phyloP scores from a whole-genome alignment of 2,113 vertebrate species.

The human region GRCh38 chr1:199811501-199812000 shows the following conservation, averaged over 20 bases:
- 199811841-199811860: slow-evolving; percentile 11
- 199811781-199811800: slow-evolving; percentile 12
- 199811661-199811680: background rate
- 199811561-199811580: too few relatives aligned
- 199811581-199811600: background rate
- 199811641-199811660: background rate
- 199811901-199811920: background rate
- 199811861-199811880: background rate
- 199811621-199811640: background rate
- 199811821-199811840: slow-evolving; percentile 29
- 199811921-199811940: background rate
- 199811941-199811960: background rate
- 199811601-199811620: background rate
- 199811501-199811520: too few relatives aligned
- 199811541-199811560: too few relatives aligned
- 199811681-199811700: background rate
- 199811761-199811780: slow-evolving; percentile 26
- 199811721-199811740: background rate
- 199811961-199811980: background rate
- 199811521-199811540: too few relatives aligned
- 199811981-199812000: background rate
- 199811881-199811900: background rate
- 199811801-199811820: background rate
- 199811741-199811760: slow-evolving; percentile 49
- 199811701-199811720: background rate